These are phyloP conservation scores for Phodopus roborovskii DNA, from an alignment of 2,113 vertebrate species.

Conservation along the genomic window DNA sequence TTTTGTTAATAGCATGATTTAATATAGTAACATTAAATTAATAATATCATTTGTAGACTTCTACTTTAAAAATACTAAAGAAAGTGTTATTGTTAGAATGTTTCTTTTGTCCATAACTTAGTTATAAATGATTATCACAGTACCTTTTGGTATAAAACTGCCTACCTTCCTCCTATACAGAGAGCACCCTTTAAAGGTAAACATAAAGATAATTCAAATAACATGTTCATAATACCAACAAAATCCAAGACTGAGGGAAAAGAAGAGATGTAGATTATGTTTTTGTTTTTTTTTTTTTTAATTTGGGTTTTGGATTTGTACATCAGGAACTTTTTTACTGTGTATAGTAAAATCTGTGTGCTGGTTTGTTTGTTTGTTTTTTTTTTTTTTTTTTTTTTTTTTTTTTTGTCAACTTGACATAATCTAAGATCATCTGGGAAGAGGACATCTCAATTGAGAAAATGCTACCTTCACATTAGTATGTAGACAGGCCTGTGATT, in stretches of 20 bases:
- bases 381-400: too few relatives aligned
- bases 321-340: neutral
- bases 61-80: neutral
- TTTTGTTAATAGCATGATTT: slow-evolving; percentile 42
- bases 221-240: neutral
- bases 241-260: neutral
- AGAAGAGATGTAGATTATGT: neutral
- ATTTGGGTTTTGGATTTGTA: neutral
- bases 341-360: neutral
- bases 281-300: neutral
- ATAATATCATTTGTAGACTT: neutral
- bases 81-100: neutral
- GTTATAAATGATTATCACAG: neutral
- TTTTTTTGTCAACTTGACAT: neutral
- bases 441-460: neutral
- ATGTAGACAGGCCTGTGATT: neutral
- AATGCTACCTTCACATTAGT: neutral
- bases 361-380: neutral
- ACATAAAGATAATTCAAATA: neutral
- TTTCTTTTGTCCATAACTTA: neutral
- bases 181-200: neutral
- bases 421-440: neutral
- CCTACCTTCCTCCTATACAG: neutral
- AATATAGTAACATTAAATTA: neutral
- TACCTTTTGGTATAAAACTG: neutral